Base-by-base conservation (phyloP, 2,888 invertebrate species). In the Drosophila kokeensis region DNA sequence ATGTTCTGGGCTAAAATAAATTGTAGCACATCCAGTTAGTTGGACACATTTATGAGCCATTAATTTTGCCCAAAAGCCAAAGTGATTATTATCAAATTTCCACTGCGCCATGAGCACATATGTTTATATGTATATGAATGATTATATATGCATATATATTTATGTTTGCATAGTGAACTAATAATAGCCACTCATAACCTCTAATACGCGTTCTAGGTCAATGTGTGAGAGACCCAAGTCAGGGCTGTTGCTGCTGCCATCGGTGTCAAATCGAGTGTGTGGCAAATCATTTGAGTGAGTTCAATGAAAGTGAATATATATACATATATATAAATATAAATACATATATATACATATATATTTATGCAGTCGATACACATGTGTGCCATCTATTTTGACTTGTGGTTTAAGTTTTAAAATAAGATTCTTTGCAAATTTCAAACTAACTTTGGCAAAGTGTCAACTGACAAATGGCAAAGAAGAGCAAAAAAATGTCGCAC, bases 361-460 rank as follows among this genome's bases (percentile, higher is more conserved):
- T 7, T 18, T 32, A 48, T 48, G 34, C 7, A 48, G 29, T 11
- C n/a, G 18, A 48, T 34, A n/a, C 27, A n/a, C n/a, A 27, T 32
- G 11, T 11, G 29, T 48, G 36, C 5, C 45, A 8, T 24, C 24
- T 40, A 63, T 38, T 63, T 63, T 40, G n/a, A 29, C 69, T 77
- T 65, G 71, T 68, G 67, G 30, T n/a, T n/a, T 55, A 13, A n/a
- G n/a, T 29, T 36, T 29, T 36, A 24, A 18, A 1, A 36, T 54
- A 18, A 11, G 18, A 54, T 54, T 27, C 45, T 73, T 66, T 60
- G 52, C 52, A 74, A 81, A 77, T 81, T 82, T 80, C 77, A 91
- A 87, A 82, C 85, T 85, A 90, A 89, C 91, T 88, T 90, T 91
- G 91, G 91, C 91, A 91, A 81, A 82, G 62, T 83, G 76, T 86